Evolutionary conservation across 64 coral and sea anemone genomes (phyloP).

Genomic region (Dendronephthya gigantea): DNA sequence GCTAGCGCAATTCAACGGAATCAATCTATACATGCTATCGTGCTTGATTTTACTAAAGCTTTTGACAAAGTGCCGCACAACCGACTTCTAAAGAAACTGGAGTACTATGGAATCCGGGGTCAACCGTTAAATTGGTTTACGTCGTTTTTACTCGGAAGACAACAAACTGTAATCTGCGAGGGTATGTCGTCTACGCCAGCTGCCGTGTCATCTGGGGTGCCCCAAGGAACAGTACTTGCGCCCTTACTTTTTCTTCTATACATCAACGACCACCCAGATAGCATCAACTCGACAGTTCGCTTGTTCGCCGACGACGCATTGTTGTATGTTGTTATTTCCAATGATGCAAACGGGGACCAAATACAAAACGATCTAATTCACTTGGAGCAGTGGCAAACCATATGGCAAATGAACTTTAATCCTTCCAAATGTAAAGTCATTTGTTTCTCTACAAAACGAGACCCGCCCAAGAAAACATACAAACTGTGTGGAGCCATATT

Average conservation of each 20-base stretch:
- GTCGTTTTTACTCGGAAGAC: too few relatives aligned
- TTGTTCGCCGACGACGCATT: not conserved
- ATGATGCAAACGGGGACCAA: not conserved
- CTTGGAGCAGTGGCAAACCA: not conserved
- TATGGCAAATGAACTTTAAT: not conserved
- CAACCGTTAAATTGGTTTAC: too few relatives aligned
- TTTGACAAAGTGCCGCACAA: too few relatives aligned
- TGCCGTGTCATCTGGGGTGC: not conserved
- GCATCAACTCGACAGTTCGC: not conserved
- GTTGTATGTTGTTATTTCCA: not conserved
- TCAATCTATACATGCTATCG: too few relatives aligned
- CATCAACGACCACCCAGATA: not conserved
- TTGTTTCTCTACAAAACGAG: too few relatives aligned
- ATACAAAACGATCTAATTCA: not conserved
- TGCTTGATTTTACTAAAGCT: too few relatives aligned
- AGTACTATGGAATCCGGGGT: too few relatives aligned
- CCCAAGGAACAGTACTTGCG: not conserved
- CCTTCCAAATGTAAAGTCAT: too few relatives aligned
- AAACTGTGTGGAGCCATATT: conserved; percentile 39
- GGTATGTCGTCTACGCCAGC: too few relatives aligned
- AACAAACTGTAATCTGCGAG: too few relatives aligned
- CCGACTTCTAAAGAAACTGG: too few relatives aligned
- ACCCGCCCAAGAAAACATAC: conserved; percentile 14
- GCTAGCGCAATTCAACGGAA: too few relatives aligned
- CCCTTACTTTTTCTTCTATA: not conserved